These are phyloP conservation scores for Idaea straminata DNA, from an alignment of 2,888 invertebrate species.

Conservation along the genomic window DNA sequence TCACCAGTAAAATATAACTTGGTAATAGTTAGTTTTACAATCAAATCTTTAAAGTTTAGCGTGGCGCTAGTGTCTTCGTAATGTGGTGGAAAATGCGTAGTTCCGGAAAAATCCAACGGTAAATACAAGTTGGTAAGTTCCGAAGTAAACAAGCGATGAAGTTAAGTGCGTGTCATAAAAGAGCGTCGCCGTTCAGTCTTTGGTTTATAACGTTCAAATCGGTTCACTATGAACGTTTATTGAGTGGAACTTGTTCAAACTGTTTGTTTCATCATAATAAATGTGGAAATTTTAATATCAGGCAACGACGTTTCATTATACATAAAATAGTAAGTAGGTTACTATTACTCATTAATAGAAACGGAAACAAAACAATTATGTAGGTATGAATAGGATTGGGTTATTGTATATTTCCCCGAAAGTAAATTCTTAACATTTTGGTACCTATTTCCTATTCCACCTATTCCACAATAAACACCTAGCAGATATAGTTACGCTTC, in stretches of 20 bases:
- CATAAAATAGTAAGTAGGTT: not conserved
- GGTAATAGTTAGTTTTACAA: not conserved
- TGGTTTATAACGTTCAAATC: not conserved
- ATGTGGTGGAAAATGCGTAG: not conserved
- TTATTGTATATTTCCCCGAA: too few species aligned
- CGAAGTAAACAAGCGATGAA: not conserved
- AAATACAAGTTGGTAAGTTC: not conserved
- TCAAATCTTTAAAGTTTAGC: not conserved
- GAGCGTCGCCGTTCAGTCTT: not conserved
- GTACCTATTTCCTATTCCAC: too few species aligned
- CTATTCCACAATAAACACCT: too few species aligned
- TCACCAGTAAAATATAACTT: not conserved
- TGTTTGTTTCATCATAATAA: not conserved
- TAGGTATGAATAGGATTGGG: too few species aligned
- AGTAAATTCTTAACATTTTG: too few species aligned
- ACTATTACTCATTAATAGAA: not conserved
- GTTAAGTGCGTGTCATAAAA: not conserved
- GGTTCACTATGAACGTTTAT: not conserved
- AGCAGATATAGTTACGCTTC: too few species aligned
- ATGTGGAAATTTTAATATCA: not conserved
- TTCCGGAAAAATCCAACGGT: not conserved
- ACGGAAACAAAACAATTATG: too few species aligned
- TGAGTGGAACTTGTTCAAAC: not conserved
- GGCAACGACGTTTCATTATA: not conserved
- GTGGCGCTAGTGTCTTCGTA: not conserved